A percentile compares a stretch with the other conserved stretches of the same genome.
phyloP scores from a whole-genome alignment of 1,140 invertebrate species.

The Camponotus pennsylvanicus region DNA sequence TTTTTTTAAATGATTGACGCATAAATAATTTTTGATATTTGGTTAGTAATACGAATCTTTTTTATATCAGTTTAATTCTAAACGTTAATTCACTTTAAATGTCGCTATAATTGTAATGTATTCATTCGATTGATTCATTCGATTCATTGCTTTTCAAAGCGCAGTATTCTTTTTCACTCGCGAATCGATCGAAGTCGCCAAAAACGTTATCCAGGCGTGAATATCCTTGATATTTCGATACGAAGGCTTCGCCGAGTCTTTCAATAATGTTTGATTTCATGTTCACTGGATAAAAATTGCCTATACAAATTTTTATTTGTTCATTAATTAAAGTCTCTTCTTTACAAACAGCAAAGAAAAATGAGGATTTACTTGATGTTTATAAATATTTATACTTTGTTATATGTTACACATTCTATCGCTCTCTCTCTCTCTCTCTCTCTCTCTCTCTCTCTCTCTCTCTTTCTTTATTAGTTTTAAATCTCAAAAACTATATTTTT shows the following conservation, averaged over 20 bases:
- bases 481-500: background rate
- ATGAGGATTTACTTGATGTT: background rate
- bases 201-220: slow-evolving; percentile 36
- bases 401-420: background rate
- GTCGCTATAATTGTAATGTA: background rate
- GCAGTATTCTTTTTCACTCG: background rate
- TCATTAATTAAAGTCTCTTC: slow-evolving; percentile 33
- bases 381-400: background rate
- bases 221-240: slow-evolving; percentile 49
- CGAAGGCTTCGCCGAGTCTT: background rate
- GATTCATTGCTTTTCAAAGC: background rate
- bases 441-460: too few relatives aligned
- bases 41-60: background rate
- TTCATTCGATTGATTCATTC: background rate
- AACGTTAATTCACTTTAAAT: background rate
- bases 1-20: background rate
- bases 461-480: background rate
- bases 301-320: slow-evolving; percentile 32
- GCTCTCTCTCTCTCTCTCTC: too few relatives aligned
- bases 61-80: background rate
- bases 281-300: background rate
- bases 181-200: background rate
- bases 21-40: background rate
- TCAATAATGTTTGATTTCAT: slow-evolving; percentile 12
- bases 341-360: slow-evolving; percentile 12